Evolutionary conservation across 1,140 invertebrate species (phyloP).

Genomic region (Drosophila nannoptera): DNA sequence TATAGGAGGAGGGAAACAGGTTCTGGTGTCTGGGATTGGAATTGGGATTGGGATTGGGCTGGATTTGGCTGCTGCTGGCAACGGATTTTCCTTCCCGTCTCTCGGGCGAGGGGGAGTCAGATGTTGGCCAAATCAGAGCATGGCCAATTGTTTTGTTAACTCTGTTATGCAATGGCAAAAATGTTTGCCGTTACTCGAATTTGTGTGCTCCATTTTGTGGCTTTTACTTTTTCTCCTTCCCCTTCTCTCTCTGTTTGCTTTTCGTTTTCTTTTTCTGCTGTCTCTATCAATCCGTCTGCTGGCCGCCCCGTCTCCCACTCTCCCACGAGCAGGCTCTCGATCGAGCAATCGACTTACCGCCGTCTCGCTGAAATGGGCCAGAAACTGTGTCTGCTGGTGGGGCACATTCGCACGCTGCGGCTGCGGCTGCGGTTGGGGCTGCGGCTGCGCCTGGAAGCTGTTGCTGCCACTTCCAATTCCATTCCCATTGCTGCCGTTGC

Average conservation of each 20-base stretch:
- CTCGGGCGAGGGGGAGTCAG: slow-evolving; percentile 1
- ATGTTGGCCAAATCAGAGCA: slow-evolving; percentile 75
- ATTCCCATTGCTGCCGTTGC: slow-evolving; percentile 36
- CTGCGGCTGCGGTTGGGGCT: slow-evolving; percentile 48
- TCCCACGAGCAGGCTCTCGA: slow-evolving; percentile 21
- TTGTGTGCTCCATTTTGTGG: slow-evolving; percentile 37
- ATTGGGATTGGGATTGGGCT: slow-evolving; percentile 60
- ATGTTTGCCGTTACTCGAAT: slow-evolving; percentile 28
- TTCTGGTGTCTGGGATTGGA: slow-evolving; percentile 31
- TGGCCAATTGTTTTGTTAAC: slow-evolving; percentile 70
- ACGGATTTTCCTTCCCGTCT: no score
- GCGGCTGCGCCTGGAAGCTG: slow-evolving; percentile 58
- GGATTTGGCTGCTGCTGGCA: slow-evolving; percentile 11
- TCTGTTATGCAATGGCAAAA: slow-evolving; percentile 59
- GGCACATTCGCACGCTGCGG: slow-evolving; percentile 20
- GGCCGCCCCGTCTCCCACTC: not conserved
- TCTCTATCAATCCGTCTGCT: slow-evolving; percentile 3
- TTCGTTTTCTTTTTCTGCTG: not conserved
- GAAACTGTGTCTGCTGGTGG: slow-evolving; percentile 61
- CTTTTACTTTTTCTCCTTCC: slow-evolving; percentile 48
- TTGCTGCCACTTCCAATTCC: slow-evolving; percentile 43
- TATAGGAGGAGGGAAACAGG: no score
- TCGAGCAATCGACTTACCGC: slow-evolving; percentile 50
- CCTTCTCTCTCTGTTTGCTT: slow-evolving; percentile 7
- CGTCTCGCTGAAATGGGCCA: slow-evolving; percentile 70